These are phyloP conservation scores for Micrasema longulum DNA, from an alignment of 1,140 invertebrate genomes.

Conservation along the genomic window DNA sequence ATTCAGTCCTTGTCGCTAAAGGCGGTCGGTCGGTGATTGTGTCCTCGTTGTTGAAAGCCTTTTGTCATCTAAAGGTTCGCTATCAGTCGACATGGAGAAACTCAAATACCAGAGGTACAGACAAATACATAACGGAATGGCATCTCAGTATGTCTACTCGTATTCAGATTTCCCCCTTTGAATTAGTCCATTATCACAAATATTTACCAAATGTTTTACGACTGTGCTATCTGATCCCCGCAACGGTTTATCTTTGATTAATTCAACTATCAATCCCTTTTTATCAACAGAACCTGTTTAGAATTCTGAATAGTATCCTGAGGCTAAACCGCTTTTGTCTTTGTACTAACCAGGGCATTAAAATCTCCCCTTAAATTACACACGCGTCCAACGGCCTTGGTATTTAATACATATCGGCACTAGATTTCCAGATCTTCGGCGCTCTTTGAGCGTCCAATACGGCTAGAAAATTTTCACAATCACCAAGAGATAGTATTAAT, in stretches of 20 bases:
- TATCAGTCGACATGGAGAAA: neutral
- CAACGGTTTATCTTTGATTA: neutral
- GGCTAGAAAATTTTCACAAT: neutral
- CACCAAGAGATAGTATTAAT: no score
- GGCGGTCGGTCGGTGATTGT: slow-evolving; percentile 32
- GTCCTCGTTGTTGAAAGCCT: slow-evolving; percentile 14
- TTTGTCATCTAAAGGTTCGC: slow-evolving; percentile 14
- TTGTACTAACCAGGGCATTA: neutral
- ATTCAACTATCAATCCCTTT: neutral
- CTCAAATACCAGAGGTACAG: no score
- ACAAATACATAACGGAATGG: no score
- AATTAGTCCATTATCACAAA: neutral
- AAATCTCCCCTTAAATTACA: slow-evolving; percentile 11
- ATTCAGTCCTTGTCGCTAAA: neutral
- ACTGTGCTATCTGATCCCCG: neutral
- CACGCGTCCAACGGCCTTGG: neutral
- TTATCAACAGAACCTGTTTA: slow-evolving; percentile 4
- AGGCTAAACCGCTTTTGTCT: neutral
- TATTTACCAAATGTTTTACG: neutral
- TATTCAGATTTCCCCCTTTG: neutral
- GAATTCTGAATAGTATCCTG: neutral
- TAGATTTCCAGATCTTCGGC: neutral
- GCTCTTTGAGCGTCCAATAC: neutral
- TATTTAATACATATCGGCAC: slow-evolving; percentile 1
- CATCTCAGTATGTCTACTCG: no score